Evolutionary conservation across 2,888 invertebrate genomes (phyloP).

Genomic region (Lepas anatifera): DNA sequence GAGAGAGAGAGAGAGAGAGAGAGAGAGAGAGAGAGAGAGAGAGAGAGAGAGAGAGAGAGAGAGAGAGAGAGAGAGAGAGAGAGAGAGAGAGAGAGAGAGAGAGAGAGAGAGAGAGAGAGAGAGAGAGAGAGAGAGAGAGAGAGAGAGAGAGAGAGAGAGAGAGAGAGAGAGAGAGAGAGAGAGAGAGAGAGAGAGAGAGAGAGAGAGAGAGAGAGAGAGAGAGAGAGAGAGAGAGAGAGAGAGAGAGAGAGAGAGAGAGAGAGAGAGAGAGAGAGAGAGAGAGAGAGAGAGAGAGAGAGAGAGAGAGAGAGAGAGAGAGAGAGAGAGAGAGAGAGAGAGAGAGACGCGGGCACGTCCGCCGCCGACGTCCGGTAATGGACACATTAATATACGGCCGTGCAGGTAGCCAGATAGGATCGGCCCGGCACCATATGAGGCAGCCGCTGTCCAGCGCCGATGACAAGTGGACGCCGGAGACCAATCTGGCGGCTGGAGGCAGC

Average conservation of each 20-base stretch:
- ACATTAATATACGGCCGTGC: too few species aligned
- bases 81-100: neutral
- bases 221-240: neutral
- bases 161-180: neutral
- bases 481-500: too few species aligned
- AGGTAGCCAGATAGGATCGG: too few species aligned
- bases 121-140: neutral
- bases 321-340: neutral
- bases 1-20: neutral
- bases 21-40: neutral
- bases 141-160: neutral
- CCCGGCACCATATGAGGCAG: too few species aligned
- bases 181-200: neutral
- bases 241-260: neutral
- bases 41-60: neutral
- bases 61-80: conserved; percentile 6
- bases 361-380: too few species aligned
- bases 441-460: too few species aligned
- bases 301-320: neutral
- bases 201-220: neutral
- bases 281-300: neutral
- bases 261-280: neutral
- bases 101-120: neutral
- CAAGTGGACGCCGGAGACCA: too few species aligned
- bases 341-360: too few species aligned